These are phyloP conservation scores for Leucophora obtusa DNA, from an alignment of 2,888 invertebrate genomes.

Conservation along the genomic window DNA sequence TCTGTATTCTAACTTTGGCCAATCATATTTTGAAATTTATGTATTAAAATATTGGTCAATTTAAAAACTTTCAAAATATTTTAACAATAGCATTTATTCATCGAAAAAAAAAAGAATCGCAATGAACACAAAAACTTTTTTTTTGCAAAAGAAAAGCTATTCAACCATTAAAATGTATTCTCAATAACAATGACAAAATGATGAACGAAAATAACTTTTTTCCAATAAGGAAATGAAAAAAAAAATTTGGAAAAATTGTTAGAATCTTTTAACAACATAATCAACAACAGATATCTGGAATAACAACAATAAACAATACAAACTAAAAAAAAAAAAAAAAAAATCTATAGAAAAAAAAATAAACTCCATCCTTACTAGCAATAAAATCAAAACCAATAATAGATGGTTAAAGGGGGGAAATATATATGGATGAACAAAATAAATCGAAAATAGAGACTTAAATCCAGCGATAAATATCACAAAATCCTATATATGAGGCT, in stretches of 20 bases:
- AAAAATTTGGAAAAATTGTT: conserved; percentile 13
- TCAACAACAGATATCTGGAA: conserved; percentile 52
- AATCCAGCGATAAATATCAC: conserved; percentile 66
- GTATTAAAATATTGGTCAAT: not conserved
- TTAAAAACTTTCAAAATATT: not conserved
- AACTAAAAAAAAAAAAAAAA: conserved; percentile 26
- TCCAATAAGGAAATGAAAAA: conserved; percentile 18
- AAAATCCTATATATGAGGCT: conserved; percentile 62
- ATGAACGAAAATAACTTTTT: conserved; percentile 17
- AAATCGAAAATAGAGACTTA: conserved; percentile 48
- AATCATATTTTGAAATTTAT: not conserved
- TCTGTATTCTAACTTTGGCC: not conserved
- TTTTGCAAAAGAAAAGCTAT: conserved; percentile 15
- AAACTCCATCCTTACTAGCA: conserved; percentile 31
- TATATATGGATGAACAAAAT: conserved; percentile 11
- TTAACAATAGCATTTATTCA: not conserved
- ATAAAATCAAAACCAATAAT: conserved; percentile 42
- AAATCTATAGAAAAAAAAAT: too few species aligned
- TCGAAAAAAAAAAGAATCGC: not conserved
- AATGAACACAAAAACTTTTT: conserved; percentile 7
- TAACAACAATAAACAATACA: conserved; percentile 39
- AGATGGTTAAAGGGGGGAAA: not conserved
- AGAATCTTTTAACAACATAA: conserved; percentile 52
- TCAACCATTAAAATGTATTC: conserved; percentile 33
- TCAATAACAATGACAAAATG: conserved; percentile 31